phyloP scores from a whole-genome alignment of 2,113 vertebrate species.

The Sorex araneus region DNA sequence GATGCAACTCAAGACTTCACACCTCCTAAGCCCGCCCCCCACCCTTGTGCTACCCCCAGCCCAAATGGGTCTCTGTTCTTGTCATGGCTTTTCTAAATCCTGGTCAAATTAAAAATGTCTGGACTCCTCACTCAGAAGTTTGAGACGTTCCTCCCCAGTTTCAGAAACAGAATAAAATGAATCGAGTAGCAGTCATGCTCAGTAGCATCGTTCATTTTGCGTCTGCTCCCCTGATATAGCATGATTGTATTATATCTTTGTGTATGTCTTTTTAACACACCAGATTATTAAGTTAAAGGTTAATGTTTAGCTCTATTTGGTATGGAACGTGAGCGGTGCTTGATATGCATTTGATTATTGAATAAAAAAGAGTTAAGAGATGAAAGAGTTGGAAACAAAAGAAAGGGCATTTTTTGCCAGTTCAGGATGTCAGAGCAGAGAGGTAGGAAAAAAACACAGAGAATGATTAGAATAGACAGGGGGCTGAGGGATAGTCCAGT shows the following conservation, averaged over 20 bases:
- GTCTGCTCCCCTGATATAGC: background rate
- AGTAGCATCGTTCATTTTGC: constrained; percentile 9
- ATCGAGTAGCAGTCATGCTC: background rate
- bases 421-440: background rate
- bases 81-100: background rate
- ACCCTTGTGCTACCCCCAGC: too few species aligned
- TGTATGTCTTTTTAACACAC: background rate
- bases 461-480: background rate
- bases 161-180: constrained; percentile 5
- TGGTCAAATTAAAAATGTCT: background rate
- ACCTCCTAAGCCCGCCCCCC: too few species aligned
- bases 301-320: constrained; percentile 11
- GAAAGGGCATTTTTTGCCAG: background rate
- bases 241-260: constrained; percentile 4
- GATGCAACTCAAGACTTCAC: too few species aligned
- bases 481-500: background rate
- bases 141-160: background rate
- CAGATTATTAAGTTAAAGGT: background rate
- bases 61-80: background rate
- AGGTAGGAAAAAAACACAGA: background rate
- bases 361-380: background rate
- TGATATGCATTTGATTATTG: background rate
- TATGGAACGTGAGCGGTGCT: background rate
- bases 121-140: background rate
- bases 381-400: constrained; percentile 15